These are phyloP conservation scores for Rhinichthys klamathensis DNA, from an alignment of 2,113 vertebrate species.

Conservation along the genomic window DNA sequence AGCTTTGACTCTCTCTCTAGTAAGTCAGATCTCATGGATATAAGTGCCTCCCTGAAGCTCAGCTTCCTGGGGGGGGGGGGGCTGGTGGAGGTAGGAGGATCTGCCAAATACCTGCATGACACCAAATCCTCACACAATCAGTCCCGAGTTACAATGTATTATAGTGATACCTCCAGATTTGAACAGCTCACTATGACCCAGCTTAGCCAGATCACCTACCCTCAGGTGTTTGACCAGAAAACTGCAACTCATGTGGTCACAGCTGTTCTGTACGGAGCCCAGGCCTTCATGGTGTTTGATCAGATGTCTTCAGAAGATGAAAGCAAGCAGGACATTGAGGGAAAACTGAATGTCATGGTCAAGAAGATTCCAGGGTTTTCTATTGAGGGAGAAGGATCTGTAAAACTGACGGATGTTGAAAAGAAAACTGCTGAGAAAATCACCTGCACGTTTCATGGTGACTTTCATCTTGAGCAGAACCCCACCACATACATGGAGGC, in stretches of 20 bases:
- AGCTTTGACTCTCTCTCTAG: not conserved
- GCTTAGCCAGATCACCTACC: not conserved
- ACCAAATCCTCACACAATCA: not conserved
- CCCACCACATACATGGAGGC: slow-evolving; percentile 63
- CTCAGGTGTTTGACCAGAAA: not conserved
- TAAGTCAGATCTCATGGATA: not conserved
- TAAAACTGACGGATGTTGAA: slow-evolving; percentile 25
- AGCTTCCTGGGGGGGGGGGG: not conserved
- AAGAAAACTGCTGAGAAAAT: too few species aligned
- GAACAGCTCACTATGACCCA: not conserved
- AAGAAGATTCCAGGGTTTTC: too few species aligned
- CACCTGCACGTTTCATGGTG: slow-evolving; percentile 66
- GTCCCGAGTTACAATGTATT: not conserved
- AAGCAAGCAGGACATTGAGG: too few species aligned
- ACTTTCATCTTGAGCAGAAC: slow-evolving; percentile 54
- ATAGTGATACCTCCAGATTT: not conserved
- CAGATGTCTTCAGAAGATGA: too few species aligned
- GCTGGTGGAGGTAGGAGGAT: not conserved
- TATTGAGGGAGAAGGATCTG: not conserved
- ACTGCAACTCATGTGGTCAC: too few species aligned
- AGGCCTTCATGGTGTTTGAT: too few species aligned
- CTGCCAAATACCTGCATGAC: not conserved
- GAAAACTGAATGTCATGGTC: too few species aligned
- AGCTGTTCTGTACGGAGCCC: too few species aligned
- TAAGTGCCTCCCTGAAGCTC: not conserved